phyloP scores from a whole-genome alignment of 2,113 vertebrate genomes.

The Vidua chalybeata region DNA sequence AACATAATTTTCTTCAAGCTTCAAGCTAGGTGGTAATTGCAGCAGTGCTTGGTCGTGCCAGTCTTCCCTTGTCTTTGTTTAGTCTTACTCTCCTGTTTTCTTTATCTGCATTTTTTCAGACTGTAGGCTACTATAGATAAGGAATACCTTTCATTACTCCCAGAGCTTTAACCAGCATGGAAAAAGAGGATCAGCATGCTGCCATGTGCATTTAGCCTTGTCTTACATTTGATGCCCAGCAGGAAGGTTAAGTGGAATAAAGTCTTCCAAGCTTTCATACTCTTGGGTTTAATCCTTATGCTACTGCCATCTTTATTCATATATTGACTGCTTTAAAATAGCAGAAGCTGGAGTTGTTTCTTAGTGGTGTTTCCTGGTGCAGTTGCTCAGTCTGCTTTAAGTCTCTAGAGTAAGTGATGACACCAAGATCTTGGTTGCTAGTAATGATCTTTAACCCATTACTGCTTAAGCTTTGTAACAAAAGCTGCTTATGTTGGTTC shows the following conservation, averaged over 20 bases:
- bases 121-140: not conserved
- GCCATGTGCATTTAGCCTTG: not conserved
- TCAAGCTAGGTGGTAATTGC: not conserved
- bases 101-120: not conserved
- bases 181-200: not conserved
- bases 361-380: not conserved
- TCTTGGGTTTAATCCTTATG: not conserved
- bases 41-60: not conserved
- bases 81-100: not conserved
- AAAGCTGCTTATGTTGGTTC: not conserved
- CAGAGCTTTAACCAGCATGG: not conserved
- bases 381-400: not conserved
- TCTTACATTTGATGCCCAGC: not conserved
- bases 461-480: not conserved
- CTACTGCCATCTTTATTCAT: not conserved
- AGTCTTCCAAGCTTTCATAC: not conserved
- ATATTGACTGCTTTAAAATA: not conserved
- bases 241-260: not conserved
- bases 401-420: not conserved
- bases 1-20: not conserved
- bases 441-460: not conserved
- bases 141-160: not conserved
- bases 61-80: not conserved
- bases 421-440: not conserved
- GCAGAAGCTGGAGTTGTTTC: not conserved